Evolutionary conservation across 2,888 invertebrate species (phyloP), one percentile per base, ranked within the genome.

Genomic region (Drosophila dives): DNA sequence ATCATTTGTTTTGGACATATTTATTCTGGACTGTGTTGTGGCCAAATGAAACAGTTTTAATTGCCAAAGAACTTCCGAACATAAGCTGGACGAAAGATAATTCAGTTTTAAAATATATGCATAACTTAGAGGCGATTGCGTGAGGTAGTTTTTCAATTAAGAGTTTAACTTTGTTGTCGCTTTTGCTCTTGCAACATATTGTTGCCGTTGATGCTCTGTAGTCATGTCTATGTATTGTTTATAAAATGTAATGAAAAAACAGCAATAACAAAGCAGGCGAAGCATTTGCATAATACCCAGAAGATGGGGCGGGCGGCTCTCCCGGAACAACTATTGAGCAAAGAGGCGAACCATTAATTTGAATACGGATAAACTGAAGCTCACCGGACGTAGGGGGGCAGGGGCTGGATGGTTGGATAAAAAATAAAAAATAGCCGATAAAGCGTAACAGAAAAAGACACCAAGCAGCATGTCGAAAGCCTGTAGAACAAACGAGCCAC

Each of bases 131-230:
- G 72, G 58, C 64, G 78, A 67, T 53, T 69, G 61, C 56, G 69
- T 65, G 53, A 74, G 55, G 71, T 74, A 83, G 72, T 77, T 80
- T 83, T 83, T 80, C 83, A 83, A 78, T 83, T 81, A 80, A 82
- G 80, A 78, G 76, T 76, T 83, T 15, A 77, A 80, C 73, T 58
- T 72, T 67, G 67, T 61, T 65, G 61, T 48, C 51, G 58, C 48
- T 65, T 32, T 29, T 12, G 8, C 56, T n/a, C 20, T 23, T 3
- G 23, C 7, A 45, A 58, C 66, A 77, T 63, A 69, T 73, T 80
- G 73, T 73, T 68, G 49, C 55, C 60, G 60, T 60, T 61, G 49
- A 11, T 34, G 11, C 11, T 48, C 26, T 34, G 51, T 49, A 59
- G 36, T 59, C 40, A 60, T 42, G 29, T 64, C 51, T 45, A 23